phyloP scores from a whole-genome alignment of 2,113 vertebrate genomes.

The Rhombomys opimus region DNA sequence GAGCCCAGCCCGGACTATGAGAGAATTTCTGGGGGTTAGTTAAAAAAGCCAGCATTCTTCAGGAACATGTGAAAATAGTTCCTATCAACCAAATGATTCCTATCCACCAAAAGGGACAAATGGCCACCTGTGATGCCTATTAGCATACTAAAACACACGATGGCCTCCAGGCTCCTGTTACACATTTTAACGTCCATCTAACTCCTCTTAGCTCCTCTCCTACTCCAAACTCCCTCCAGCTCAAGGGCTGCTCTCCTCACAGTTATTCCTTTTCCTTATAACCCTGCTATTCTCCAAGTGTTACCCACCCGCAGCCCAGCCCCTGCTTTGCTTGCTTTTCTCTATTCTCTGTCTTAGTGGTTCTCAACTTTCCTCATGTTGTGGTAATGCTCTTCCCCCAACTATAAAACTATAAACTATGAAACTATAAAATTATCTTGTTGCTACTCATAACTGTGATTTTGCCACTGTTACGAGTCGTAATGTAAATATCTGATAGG shows the following conservation, averaged over 20 bases:
- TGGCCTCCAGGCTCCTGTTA: background rate
- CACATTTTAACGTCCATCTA: no score
- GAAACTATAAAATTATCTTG: no score
- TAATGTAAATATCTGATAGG: no score
- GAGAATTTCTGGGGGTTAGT: background rate
- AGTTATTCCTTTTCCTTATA: background rate
- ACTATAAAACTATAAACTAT: no score
- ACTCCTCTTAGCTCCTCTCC: background rate
- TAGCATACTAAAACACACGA: background rate
- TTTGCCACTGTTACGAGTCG: no score
- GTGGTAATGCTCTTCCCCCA: background rate
- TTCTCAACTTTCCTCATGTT: no score
- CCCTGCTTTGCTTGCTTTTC: no score
- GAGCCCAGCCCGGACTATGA: background rate
- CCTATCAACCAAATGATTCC: background rate
- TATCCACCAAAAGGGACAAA: background rate
- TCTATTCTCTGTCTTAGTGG: background rate
- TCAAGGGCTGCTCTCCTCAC: background rate
- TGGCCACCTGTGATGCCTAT: background rate
- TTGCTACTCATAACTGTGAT: no score
- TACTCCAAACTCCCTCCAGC: background rate
- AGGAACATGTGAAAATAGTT: background rate
- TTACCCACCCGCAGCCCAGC: no score
- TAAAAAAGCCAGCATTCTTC: background rate
- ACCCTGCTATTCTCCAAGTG: background rate